These are phyloP conservation scores for Cristatella mucedo DNA, from an alignment of 2,888 invertebrate genomes.

Conservation along the genomic window DNA sequence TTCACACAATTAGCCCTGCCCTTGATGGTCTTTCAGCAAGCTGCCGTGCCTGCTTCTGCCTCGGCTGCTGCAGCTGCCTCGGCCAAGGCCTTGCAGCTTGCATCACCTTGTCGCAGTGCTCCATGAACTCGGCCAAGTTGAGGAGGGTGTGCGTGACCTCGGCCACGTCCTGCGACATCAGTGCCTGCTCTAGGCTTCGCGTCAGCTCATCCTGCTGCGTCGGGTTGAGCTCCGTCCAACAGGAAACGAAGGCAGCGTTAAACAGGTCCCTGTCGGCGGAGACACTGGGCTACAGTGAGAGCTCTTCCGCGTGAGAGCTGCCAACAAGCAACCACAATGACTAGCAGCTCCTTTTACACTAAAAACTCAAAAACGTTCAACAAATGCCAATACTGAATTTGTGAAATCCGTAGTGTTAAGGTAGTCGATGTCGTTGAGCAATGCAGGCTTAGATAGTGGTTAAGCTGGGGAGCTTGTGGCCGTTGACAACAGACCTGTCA, in stretches of 20 bases:
- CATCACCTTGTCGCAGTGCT: constrained; percentile 91
- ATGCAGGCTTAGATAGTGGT: too few species aligned
- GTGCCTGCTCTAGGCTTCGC: constrained; percentile 66
- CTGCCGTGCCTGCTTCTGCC: too few species aligned
- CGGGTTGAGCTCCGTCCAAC: constrained; percentile 84
- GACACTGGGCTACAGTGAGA: too few species aligned
- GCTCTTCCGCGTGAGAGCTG: too few species aligned
- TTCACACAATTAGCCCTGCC: neutral
- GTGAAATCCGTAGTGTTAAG: too few species aligned
- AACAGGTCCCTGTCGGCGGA: constrained; percentile 67
- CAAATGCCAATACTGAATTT: neutral
- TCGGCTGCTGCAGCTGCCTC: too few species aligned
- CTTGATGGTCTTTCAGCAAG: constrained; percentile 23
- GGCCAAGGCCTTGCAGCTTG: too few species aligned
- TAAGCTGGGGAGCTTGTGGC: too few species aligned
- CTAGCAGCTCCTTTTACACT: constrained; percentile 1
- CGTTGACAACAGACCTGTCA: too few species aligned
- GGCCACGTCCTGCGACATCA: constrained; percentile 73
- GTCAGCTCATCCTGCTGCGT: constrained; percentile 68
- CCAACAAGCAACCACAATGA: neutral
- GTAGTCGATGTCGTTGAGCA: too few species aligned
- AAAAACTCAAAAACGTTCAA: neutral
- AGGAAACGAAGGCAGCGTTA: constrained; percentile 95
- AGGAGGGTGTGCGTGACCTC: constrained; percentile 89
- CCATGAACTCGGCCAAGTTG: constrained; percentile 97